These are phyloP conservation scores for Leucopternis melanops DNA, from an alignment of 2,113 vertebrate species.

Conservation along the genomic window DNA sequence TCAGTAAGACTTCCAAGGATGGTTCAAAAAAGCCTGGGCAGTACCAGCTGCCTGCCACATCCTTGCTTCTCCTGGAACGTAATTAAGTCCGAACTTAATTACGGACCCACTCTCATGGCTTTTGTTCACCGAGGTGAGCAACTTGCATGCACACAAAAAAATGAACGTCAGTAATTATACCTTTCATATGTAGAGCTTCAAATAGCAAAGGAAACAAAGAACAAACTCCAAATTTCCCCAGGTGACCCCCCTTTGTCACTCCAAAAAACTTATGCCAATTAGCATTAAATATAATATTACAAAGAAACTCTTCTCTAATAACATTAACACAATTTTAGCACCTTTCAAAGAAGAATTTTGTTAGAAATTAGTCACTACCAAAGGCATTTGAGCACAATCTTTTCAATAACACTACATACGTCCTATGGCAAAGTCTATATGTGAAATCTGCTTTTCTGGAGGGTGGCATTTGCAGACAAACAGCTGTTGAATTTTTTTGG, in stretches of 20 bases:
- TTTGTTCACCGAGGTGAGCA: neutral
- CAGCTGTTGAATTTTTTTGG: neutral
- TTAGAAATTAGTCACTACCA: neutral
- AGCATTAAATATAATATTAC: neutral
- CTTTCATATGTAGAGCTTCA: neutral
- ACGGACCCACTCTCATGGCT: fast-evolving
- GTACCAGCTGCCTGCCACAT: neutral
- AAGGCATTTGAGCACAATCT: neutral
- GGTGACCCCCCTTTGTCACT: neutral
- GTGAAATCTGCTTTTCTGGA: neutral
- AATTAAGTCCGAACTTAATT: neutral
- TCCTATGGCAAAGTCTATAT: neutral
- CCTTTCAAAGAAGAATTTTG: neutral
- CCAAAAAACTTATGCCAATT: neutral
- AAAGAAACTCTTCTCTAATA: neutral
- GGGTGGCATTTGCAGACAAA: neutral
- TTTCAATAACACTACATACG: neutral
- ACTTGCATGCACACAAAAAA: neutral
- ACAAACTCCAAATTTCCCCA: neutral
- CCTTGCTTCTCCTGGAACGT: neutral
- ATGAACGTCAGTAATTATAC: neutral
- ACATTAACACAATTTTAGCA: neutral
- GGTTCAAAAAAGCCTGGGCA: neutral
- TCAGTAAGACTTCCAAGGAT: neutral
- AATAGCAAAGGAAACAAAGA: neutral